Base-by-base conservation (phyloP, 2,888 invertebrate species). In the Sphinx pinastri region DNA sequence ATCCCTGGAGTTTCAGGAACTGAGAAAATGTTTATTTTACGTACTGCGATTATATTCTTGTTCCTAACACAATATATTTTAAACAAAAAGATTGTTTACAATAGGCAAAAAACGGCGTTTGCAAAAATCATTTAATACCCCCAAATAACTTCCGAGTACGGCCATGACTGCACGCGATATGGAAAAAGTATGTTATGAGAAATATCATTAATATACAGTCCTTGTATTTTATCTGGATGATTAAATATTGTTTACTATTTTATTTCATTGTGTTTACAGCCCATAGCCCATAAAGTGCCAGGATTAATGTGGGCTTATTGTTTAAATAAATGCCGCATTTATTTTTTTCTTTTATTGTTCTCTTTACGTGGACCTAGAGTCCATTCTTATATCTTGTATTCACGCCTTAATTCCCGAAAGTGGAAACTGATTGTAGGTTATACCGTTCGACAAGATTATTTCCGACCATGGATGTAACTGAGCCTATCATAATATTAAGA, bases 141-240 rank as follows among this genome's bases (percentile, higher is more conserved):
- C 49, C 49, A 7, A 47, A 16, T 13, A 49, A 49, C 49, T 19
- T 19, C 63, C 16, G 49, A 63, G 13, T 63, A 19, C 63, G 47
- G 63, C 63, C 19, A 6, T 63, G 63, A 63, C 63, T 16, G 19
- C 63, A 49, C 63, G 63, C 63, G 63, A 63, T 63, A 63, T 49
- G 47, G 49, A 63, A 63, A 58, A 63, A 63, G 19, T 49, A 63
- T 63, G 47, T 63, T 49, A 63, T 13, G 49, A 19, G 60, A 63
- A 63, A 63, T 63, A 63, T 63, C 63, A 63, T 63, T 47, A 63
- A 13, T 63, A 63, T 63, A 49, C 49, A 47, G 49, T 49, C 47
- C 47, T 63, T 47, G 63, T 63, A 25, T 13, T 47, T 25, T 63
- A 63, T 63, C 63, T 47, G 11, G 47, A 19, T 49, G 49, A 63